Conservation (phyloP, 2,888 invertebrate genomes). For the Dynastes grantii region DNA sequence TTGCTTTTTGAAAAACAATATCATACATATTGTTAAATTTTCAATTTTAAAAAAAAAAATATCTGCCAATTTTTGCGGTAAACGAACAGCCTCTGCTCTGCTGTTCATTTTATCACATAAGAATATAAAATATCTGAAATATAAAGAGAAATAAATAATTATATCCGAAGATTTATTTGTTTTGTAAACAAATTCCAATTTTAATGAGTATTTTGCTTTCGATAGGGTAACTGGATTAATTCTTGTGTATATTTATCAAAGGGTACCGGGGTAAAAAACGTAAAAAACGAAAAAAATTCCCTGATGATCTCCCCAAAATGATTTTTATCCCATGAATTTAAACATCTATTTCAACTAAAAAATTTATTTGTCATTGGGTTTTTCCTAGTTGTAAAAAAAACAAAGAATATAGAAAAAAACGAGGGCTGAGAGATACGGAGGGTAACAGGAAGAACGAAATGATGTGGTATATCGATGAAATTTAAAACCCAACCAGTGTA, state of each 20-base stretch:
- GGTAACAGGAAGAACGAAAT: neutral
- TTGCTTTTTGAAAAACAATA: no score
- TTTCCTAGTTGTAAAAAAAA: neutral
- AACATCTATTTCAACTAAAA: slow-evolving; percentile 33
- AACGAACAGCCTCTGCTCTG: no score
- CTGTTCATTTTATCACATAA: no score
- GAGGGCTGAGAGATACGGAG: neutral
- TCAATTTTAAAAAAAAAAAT: no score
- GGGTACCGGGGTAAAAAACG: neutral
- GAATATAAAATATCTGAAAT: no score
- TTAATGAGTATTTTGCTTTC: no score
- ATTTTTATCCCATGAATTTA: slow-evolving; percentile 47
- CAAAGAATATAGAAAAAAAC: neutral
- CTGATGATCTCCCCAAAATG: slow-evolving; percentile 15
- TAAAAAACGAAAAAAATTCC: neutral
- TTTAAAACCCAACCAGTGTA: slow-evolving; percentile 9
- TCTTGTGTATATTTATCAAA: neutral
- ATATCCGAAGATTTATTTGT: no score
- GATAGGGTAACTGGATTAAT: no score
- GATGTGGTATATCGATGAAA: slow-evolving; percentile 7
- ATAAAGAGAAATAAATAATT: no score
- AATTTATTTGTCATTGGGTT: slow-evolving; percentile 22
- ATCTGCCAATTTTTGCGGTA: no score
- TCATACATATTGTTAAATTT: no score
- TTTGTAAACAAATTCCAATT: no score